These are phyloP conservation scores for Microdon myrmicae DNA, from an alignment of 2,888 invertebrate genomes.

Conservation along the genomic window DNA sequence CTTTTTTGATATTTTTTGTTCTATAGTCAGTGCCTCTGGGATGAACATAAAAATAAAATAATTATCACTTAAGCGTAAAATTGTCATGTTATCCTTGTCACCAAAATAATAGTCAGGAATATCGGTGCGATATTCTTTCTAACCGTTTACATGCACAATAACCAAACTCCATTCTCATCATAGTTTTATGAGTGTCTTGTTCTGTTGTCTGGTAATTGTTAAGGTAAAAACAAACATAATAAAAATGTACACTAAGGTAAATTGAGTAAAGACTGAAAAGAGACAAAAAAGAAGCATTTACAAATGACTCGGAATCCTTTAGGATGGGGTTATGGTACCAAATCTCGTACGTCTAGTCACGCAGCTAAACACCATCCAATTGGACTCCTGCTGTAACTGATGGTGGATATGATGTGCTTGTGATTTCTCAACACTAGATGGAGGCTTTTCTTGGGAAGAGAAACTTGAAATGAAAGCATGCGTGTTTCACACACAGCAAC, in stretches of 20 bases:
- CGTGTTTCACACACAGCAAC: conserved; percentile 20
- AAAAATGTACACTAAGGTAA: conserved; percentile 20
- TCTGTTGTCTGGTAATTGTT: conserved; percentile 28
- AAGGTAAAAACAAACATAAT: conserved; percentile 46
- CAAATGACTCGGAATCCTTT: too few species aligned
- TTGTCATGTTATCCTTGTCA: conserved; percentile 57
- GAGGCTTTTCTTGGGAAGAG: conserved; percentile 49
- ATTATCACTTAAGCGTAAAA: conserved; percentile 64
- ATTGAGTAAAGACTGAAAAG: conserved; percentile 6
- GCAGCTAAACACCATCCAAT: too few species aligned
- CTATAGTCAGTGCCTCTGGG: conserved; percentile 10
- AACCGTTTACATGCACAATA: background rate
- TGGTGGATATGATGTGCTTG: conserved; percentile 13
- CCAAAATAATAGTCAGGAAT: conserved; percentile 11
- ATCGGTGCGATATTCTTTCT: background rate
- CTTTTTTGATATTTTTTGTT: conserved; percentile 1
- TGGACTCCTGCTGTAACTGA: conserved; percentile 20
- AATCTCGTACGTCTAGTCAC: too few species aligned
- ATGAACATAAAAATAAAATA: conserved; percentile 61
- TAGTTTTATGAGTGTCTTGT: conserved; percentile 31
- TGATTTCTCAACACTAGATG: conserved; percentile 60
- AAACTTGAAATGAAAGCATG: conserved; percentile 25
- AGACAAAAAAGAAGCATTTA: too few species aligned
- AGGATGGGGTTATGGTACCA: too few species aligned
- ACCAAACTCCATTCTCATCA: conserved; percentile 34